Evolutionary conservation across 1,140 invertebrate genomes (phyloP).

Genomic region (Holotrichia oblita): DNA sequence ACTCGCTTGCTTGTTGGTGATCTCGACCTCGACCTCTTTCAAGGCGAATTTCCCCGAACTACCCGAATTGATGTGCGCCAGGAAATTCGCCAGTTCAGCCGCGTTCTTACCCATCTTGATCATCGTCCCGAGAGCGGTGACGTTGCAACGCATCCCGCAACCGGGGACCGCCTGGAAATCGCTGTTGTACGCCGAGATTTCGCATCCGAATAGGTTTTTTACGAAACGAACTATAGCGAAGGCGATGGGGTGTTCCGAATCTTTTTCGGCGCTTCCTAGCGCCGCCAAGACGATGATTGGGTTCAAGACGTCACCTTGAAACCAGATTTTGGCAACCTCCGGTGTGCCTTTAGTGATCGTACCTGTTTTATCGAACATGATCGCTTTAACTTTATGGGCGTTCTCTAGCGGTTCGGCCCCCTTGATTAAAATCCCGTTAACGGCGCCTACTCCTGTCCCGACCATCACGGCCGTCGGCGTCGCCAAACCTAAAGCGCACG

Average conservation of each 20-base stretch:
- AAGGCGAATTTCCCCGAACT: constrained; percentile 59
- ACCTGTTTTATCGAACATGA: constrained; percentile 99
- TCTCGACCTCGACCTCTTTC: constrained; percentile 61
- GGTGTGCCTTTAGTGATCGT: constrained; percentile 89
- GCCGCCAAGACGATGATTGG: constrained; percentile 72
- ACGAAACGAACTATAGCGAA: constrained; percentile 92
- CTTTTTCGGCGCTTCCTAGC: constrained; percentile 89
- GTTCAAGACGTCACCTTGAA: constrained; percentile 49
- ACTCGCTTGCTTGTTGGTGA: constrained; percentile 60
- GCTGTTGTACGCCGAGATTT: constrained; percentile 73
- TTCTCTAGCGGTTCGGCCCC: constrained; percentile 97
- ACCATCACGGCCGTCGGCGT: constrained; percentile 99
- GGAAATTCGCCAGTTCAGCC: constrained; percentile 53
- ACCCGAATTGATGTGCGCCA: constrained; percentile 54
- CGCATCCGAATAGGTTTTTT: constrained; percentile 70
- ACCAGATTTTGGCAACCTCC: constrained; percentile 57
- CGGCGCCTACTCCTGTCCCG: constrained; percentile 94
- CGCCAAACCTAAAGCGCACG: constrained; percentile 96
- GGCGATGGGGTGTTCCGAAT: constrained; percentile 97
- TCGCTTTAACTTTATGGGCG: constrained; percentile 93
- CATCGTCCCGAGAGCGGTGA: constrained; percentile 71
- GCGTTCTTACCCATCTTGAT: constrained; percentile 65
- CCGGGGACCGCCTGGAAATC: constrained; percentile 92
- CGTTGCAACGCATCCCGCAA: constrained; percentile 86
- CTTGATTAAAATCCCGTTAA: constrained; percentile 97